phyloP scores from a whole-genome alignment of 2,797 vertebrate genomes.

The Aratinga solstitialis region DNA sequence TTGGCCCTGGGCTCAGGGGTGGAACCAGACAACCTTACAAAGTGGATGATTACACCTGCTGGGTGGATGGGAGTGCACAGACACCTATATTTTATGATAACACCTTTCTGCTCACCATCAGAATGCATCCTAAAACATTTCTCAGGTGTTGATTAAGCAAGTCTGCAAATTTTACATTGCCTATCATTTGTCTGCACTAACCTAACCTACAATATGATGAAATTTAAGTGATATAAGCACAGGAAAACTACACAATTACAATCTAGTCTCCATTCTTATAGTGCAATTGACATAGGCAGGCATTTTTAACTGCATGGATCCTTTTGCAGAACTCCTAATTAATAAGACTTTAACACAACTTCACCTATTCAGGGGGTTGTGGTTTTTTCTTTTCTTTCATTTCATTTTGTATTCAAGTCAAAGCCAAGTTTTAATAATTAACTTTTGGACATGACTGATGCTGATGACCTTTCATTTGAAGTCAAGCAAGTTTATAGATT shows the following conservation, averaged over 20 bases:
- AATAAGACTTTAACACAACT: not conserved
- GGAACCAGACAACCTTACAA: not conserved
- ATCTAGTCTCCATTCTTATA: not conserved
- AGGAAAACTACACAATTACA: not conserved
- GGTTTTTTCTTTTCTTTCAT: not conserved
- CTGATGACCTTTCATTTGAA: conserved; percentile 9
- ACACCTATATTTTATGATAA: not conserved
- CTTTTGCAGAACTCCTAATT: not conserved
- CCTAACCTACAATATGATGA: not conserved
- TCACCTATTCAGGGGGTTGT: not conserved
- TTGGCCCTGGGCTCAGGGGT: not conserved
- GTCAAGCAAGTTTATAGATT: not conserved
- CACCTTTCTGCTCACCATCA: not conserved
- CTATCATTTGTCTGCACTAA: not conserved
- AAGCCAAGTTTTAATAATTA: conserved; percentile 12
- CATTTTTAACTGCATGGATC: not conserved
- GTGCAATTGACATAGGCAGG: not conserved
- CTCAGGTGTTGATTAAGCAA: not conserved
- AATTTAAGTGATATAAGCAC: not conserved
- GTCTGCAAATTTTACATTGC: not conserved
- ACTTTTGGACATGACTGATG: conserved; percentile 1
- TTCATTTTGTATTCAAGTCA: not conserved
- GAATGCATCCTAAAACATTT: not conserved
- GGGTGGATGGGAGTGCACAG: not conserved
- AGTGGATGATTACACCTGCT: not conserved